Base-by-base conservation (phyloP, 2,888 invertebrate species). In the Diabrotica balteata region DNA sequence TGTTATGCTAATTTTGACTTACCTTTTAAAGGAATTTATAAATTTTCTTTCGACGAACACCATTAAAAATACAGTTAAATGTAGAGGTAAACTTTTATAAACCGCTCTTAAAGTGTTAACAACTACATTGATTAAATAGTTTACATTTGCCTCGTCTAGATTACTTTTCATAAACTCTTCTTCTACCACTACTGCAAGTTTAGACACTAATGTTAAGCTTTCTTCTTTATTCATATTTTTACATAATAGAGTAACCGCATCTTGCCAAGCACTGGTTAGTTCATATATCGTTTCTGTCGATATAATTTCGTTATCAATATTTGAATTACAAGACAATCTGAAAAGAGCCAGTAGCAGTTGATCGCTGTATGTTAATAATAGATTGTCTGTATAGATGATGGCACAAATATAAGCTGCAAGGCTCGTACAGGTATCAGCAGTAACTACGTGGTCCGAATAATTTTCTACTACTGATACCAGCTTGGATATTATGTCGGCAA, bases 241-340 rank as follows among this genome's bases (percentile, higher is more conserved):
- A 60, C 67, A 71, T 67, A 74, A 74, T 50, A 71, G 68, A 1
- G 83, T 82, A 6, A 88, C 73, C 7, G 86, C 85, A 80, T 88
- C 88, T 77, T 87, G 88, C 88, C 89, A 89, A 51, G 88, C 86
- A 11, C 87, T 85, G 22, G 85, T 86, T 50, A 86, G 82, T 81
- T 89, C 89, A 84, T 85, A 84, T 73, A 88, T 81, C 9, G 88
- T 87, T 71, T 87, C 88, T 66, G 82, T 70, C 1, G 84, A 81
- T 63, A 87, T 66, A 17, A 76, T 77, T 74, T 75, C 85, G 75
- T 69, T 80, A 76, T 81, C 81, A n/a, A 78, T 73, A 8, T 76
- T 78, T 2, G 78, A 78, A 67, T 83, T 81, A 67, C 86, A 82
- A 49, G 85, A 85, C 52, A 88, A 83, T 71, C 81, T 80, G 71